Evolutionary conservation across 1,140 invertebrate species (phyloP).

Genomic region (Magallana ariakensis): DNA sequence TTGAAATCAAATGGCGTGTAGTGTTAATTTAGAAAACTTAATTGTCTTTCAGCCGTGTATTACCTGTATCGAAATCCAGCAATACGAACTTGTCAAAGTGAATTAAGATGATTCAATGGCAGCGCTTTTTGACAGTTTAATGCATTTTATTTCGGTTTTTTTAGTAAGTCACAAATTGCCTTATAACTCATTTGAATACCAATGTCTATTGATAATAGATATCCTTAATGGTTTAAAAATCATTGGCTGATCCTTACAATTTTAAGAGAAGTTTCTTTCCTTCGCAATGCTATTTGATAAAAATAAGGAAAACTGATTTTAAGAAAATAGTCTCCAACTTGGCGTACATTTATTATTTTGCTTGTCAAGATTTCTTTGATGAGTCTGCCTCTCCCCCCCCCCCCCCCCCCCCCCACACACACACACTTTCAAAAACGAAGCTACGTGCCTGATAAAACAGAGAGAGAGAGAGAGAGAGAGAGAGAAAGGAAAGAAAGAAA

Average conservation of each 20-base stretch:
- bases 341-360: no score
- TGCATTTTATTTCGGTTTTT: conserved; percentile 28
- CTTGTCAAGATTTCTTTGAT: no score
- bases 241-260: not conserved
- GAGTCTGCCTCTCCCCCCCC: no score
- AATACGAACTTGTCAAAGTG: not conserved
- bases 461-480: no score
- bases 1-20: not conserved
- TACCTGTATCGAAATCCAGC: not conserved
- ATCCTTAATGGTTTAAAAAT: not conserved
- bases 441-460: no score
- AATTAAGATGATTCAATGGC: conserved; percentile 26
- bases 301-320: not conserved
- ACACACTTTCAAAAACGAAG: no score
- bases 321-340: not conserved
- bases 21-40: conserved; percentile 20
- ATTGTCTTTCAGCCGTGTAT: not conserved
- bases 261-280: not conserved
- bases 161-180: not conserved
- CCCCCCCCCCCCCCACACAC: no score
- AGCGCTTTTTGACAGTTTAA: conserved; percentile 34
- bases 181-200: not conserved
- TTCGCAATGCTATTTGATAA: not conserved
- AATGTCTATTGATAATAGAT: not conserved
- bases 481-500: no score